A percentile compares a stretch with the other conserved stretches of the same genome.
Evolutionary conservation across 2,113 vertebrate genomes (phyloP).

Genomic region (Glaucomys volans): DNA sequence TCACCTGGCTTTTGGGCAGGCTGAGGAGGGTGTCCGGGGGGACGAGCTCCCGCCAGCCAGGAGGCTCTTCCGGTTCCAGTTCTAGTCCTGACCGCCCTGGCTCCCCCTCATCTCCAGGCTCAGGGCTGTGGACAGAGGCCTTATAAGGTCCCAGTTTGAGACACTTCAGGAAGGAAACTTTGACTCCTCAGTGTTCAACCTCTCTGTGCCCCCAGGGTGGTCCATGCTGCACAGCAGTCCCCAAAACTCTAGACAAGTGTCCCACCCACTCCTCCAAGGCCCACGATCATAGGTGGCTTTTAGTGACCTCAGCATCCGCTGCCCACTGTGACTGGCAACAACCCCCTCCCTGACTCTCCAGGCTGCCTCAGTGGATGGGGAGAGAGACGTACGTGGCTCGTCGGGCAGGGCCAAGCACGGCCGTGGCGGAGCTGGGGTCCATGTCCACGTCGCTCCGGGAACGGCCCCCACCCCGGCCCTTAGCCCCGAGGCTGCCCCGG

Average conservation of each 20-base stretch:
- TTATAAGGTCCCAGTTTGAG: background rate
- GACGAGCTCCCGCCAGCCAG: conserved; percentile 92
- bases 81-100: conserved; percentile 91
- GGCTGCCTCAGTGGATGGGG: background rate
- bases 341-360: conserved; percentile 44
- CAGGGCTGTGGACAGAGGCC: conserved; percentile 84
- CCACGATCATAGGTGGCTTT: background rate
- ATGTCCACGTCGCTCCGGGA: conserved; percentile 97
- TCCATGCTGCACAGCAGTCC: background rate
- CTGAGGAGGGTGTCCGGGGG: conserved; percentile 85
- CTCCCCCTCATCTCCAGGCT: conserved; percentile 85
- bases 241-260: background rate
- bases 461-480: conserved; percentile 90
- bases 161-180: background rate
- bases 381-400: conserved; percentile 81
- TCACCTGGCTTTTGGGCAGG: conserved; percentile 92
- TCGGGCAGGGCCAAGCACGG: conserved; percentile 79
- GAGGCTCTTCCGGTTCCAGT: conserved; percentile 89
- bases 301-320: background rate
- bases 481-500: conserved; percentile 89
- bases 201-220: background rate
- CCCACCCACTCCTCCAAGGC: background rate
- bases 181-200: background rate
- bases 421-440: conserved; percentile 86
- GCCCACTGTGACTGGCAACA: background rate